phyloP scores from a whole-genome alignment of 2,888 invertebrate species.

The Electrophaes corylata region DNA sequence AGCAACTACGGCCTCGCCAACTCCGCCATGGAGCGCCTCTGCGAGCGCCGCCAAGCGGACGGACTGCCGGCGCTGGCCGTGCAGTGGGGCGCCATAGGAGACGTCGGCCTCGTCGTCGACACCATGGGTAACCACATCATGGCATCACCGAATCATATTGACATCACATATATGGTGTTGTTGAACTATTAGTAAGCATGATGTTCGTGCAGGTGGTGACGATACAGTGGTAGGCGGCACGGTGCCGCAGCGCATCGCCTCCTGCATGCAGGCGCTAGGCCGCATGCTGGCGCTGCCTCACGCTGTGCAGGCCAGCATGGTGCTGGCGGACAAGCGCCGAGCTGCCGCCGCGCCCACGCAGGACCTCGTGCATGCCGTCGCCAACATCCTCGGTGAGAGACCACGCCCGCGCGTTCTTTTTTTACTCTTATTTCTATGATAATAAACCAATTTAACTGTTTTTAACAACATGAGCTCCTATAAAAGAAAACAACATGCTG shows the following conservation, averaged over 20 bases:
- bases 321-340: conserved; percentile 93
- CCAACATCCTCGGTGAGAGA: conserved; percentile 90
- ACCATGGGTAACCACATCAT: conserved; percentile 90
- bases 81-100: conserved; percentile 99
- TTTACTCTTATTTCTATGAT: no score
- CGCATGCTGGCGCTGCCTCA: conserved; percentile 95
- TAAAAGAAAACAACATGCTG: no score
- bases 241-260: conserved; percentile 97
- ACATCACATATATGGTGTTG: no score
- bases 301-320: conserved; percentile 92
- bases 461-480: no score
- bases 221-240: conserved; percentile 97
- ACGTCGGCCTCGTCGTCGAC: conserved; percentile 96
- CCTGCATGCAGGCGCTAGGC: conserved; percentile 95
- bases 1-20: conserved; percentile 98
- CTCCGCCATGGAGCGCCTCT: conserved; percentile 98
- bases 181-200: no score
- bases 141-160: no score
- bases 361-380: conserved; percentile 90
- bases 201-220: conserved; percentile 87
- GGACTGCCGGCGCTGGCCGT: conserved; percentile 95
- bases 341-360: conserved; percentile 80
- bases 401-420: neutral
- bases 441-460: no score
- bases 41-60: conserved; percentile 92